Evolutionary conservation across 2,888 invertebrate species (phyloP), one percentile per base, ranked within the genome.

Genomic region (Syritta pipiens): DNA sequence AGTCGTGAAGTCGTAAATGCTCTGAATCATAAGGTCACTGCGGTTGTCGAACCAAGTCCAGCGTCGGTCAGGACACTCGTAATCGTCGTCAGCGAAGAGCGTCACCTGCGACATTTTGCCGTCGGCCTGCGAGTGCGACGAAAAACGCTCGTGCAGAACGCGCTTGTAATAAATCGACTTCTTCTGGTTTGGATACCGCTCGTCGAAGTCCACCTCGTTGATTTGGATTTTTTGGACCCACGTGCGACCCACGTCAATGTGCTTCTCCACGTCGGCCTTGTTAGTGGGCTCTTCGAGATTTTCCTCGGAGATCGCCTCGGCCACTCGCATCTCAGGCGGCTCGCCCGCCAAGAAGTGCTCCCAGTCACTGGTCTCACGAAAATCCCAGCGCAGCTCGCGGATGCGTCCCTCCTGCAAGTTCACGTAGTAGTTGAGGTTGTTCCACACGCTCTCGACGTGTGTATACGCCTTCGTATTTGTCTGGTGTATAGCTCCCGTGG

Each of bases 361-460:
- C 95, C 95, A 96, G 68, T 91, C 90, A 0, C 85, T 84, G 0
- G 90, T 83, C 48, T 93, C 90, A 0, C 86, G 85, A 0, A 95
- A 88, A 82, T 94, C 92, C 89, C 93, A 95, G 77, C 90, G 90
- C 3, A 94, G 84, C 0, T 89, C 86, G 4, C 86, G 87, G 1
- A 93, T 89, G 6, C 85, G 81, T 60, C 90, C 90, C 3, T 89
- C 88, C 87, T 94, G 94, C 83, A 93, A 88, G 84, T 94, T 94
- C 0, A 93, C 93, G 90, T 95, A 96, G 87, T 95, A 97, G 88
- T 98, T 97, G 53, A 91, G 90, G 84, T 96, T 90, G 84, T 97
- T 96, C 93, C 97, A 98, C 53, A 97, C 88, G 82, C 94, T 93
- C 85, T 97, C 96, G 3, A 97, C 90, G 0, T 94, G 92, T 24